phyloP scores from a whole-genome alignment of 92 coral and sea anemone species.

The Micromussa lordhowensis region DNA sequence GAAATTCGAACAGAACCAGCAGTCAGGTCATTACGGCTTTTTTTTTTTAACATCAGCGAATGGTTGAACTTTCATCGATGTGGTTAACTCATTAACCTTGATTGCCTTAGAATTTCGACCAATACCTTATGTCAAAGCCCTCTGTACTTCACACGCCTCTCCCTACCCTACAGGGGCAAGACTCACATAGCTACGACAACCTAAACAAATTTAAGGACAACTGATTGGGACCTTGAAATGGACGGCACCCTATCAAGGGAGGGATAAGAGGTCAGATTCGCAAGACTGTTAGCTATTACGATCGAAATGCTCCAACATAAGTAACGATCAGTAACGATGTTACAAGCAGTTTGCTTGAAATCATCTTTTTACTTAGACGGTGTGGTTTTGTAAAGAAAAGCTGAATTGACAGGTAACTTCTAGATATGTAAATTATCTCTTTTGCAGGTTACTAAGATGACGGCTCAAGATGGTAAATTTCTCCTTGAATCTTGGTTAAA shows the following conservation, averaged over 20 bases:
- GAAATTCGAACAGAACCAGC: neutral
- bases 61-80: neutral
- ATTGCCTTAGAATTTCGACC: too few species aligned
- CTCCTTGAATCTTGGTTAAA: constrained; percentile 49
- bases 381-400: neutral
- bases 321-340: neutral
- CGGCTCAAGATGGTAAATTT: constrained; percentile 24
- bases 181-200: neutral
- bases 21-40: neutral
- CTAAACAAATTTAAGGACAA: neutral
- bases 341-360: neutral
- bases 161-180: neutral
- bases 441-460: constrained; percentile 26
- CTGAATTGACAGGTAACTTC: neutral
- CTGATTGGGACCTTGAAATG: neutral
- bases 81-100: too few species aligned
- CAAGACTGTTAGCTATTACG: neutral
- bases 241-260: neutral
- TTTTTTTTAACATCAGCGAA: neutral
- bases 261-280: neutral
- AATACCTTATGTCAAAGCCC: neutral
- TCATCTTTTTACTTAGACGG: neutral
- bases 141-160: neutral
- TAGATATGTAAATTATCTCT: too few species aligned
- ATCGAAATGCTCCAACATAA: neutral